phyloP scores from a whole-genome alignment of 2,113 vertebrate genomes.

The Panthera tigris region DNA sequence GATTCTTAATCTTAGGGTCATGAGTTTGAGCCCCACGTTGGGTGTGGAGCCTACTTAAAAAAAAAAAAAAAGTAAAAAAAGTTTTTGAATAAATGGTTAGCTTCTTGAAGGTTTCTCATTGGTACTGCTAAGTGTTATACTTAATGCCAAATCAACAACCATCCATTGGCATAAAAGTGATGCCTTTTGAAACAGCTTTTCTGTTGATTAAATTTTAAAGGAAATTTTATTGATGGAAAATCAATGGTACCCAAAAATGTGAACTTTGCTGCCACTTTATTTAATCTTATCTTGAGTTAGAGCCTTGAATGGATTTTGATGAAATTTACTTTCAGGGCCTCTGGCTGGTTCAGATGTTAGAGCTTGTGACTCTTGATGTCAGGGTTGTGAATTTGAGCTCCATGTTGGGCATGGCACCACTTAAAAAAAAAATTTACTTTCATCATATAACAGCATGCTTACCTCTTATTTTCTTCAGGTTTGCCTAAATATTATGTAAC shows the following conservation, averaged over 20 bases:
- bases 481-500: background rate
- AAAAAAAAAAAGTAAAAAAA: background rate
- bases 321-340: background rate
- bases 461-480: background rate
- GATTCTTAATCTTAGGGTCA: background rate
- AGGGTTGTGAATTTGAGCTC: no score
- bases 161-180: background rate
- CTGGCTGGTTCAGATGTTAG: no score
- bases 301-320: background rate
- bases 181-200: background rate
- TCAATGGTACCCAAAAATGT: background rate
- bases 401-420: no score
- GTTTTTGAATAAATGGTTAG: background rate
- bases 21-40: background rate
- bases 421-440: background rate
- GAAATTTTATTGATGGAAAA: background rate
- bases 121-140: background rate
- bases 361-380: no score
- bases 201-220: background rate
- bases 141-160: background rate
- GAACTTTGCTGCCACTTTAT: background rate
- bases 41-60: background rate
- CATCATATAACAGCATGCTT: background rate
- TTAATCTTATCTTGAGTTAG: background rate
- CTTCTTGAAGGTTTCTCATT: background rate